Evolutionary conservation across 2,113 vertebrate genomes (phyloP).

Genomic region (Austrofundulus limnaeus): DNA sequence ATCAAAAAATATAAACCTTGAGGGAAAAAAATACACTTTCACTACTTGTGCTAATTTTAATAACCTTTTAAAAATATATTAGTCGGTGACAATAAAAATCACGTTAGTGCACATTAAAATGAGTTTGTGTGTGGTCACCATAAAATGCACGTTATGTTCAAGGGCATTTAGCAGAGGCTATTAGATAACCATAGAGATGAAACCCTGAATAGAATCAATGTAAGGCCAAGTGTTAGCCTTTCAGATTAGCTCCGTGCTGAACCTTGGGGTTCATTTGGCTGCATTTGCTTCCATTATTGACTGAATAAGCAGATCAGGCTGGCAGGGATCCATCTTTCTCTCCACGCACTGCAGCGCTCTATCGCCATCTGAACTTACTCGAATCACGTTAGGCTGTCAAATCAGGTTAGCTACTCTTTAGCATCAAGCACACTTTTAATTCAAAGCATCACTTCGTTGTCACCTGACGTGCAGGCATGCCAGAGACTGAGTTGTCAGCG

Average conservation of each 20-base stretch:
- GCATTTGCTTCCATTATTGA: conserved; percentile 68
- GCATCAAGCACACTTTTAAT: conserved; percentile 73
- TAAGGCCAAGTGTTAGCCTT: conserved; percentile 57
- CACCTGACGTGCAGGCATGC: conserved; percentile 57
- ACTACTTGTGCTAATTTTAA: neutral
- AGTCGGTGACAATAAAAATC: conserved; percentile 26
- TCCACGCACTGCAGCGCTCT: conserved; percentile 42
- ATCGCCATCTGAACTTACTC: conserved; percentile 53
- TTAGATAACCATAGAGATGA: conserved; percentile 59
- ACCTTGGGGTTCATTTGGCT: conserved; percentile 59
- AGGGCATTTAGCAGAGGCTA: conserved; percentile 38
- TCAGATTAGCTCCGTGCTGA: conserved; percentile 57
- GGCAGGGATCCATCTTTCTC: conserved; percentile 62
- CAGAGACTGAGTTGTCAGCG: conserved; percentile 61
- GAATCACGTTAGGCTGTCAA: conserved; percentile 73
- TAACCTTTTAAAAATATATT: neutral
- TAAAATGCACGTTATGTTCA: conserved; percentile 34
- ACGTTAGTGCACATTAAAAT: neutral
- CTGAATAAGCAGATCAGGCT: conserved; percentile 55
- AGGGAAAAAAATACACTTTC: too few relatives aligned
- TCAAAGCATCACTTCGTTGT: conserved; percentile 69
- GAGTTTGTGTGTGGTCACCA: conserved; percentile 17
- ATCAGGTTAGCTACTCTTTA: conserved; percentile 72
- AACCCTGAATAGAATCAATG: conserved; percentile 40
- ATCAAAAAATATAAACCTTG: too few relatives aligned